Percentiles rank a stretch among this genome's conserved stretches.
Conservation (phyloP, 2,888 invertebrate species). For the Phyto melanocephala region DNA sequence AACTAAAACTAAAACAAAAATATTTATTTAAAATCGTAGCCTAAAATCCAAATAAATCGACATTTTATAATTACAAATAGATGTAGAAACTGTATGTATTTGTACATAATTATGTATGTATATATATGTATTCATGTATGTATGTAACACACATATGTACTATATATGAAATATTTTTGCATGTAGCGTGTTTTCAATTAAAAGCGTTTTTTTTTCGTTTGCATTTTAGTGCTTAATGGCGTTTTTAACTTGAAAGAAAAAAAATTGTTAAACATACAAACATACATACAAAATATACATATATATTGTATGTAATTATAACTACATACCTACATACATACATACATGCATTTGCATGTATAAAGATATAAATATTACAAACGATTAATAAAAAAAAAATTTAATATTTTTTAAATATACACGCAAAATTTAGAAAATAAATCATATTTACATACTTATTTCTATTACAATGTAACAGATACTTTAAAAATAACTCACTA, state of each 20-base stretch:
- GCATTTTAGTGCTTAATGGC: conserved; percentile 67
- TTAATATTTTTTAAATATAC: conserved; percentile 29
- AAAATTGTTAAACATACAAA: too few relatives aligned
- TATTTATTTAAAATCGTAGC: conserved; percentile 39
- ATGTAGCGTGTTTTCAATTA: conserved; percentile 63
- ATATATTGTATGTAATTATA: too few relatives aligned
- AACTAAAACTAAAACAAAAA: neutral
- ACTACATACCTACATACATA: too few relatives aligned
- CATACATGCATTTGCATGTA: too few relatives aligned
- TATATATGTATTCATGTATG: conserved; percentile 35
- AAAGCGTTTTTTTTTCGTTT: conserved; percentile 68
- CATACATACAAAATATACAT: too few relatives aligned
- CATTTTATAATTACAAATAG: conserved; percentile 43
- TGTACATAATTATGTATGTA: conserved; percentile 19
- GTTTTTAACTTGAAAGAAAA: conserved; percentile 42
- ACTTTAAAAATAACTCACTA: neutral
- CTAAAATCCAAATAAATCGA: conserved; percentile 16
- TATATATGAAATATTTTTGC: conserved; percentile 25
- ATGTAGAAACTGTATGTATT: conserved; percentile 40
- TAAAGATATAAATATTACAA: conserved; percentile 23
- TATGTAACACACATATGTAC: too few relatives aligned
- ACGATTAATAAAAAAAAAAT: conserved; percentile 9
- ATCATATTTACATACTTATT: conserved; percentile 33
- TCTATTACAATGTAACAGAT: conserved; percentile 28
- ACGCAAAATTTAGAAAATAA: conserved; percentile 28